Base-by-base conservation (phyloP, 1,140 invertebrate species). In the Zaprionus capensis region DNA sequence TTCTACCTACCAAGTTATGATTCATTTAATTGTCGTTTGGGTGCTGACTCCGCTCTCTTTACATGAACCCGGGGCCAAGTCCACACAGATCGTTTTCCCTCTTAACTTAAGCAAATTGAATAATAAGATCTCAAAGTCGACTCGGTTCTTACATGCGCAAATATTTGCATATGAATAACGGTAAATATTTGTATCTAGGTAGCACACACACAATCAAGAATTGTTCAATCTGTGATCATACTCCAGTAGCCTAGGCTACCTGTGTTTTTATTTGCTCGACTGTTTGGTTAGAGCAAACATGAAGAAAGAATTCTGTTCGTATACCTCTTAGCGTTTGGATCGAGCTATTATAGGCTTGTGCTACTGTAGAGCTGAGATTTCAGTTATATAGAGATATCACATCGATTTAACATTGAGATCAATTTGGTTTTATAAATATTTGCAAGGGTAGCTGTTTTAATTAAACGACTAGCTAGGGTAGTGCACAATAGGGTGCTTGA, bases 121-220 rank as follows among this genome's bases (percentile, higher is more conserved):
- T 78, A 85, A 84, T 87, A 90, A 87, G 90, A 80, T 71, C 78
- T 78, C 58, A 64, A 76, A 67, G 20, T 56, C 15, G 53, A 26
- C 53, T 61, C 61, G 72, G 49, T 38, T 57, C 62, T 72, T 76
- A 67, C 74, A 76, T 67, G 64, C 41, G 7, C 71, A 78, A 76
- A 76, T 76, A 76, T 88, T 88, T 80, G 53, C 72, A 69, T 41
- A 55, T 71, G 75, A 87, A 88, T 88, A 88, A 85, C 64, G 62
- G 73, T 49, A 82, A 90, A 88, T 91, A 90, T 88, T 88, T 90
- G 72, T 17, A 72, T 46, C 41, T 7, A 17, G 41, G 75, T 74
- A 62, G 67, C 65, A 87, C 84, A 81, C 84, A 81, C 84, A 88
- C 85, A 88, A 90, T 90, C 85, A 88, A 80, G 85, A 88, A 88